Percentiles rank a stretch among this genome's conserved stretches.
Evolutionary conservation across 2,797 vertebrate genomes (phyloP).

Genomic region (Tinamus major): DNA sequence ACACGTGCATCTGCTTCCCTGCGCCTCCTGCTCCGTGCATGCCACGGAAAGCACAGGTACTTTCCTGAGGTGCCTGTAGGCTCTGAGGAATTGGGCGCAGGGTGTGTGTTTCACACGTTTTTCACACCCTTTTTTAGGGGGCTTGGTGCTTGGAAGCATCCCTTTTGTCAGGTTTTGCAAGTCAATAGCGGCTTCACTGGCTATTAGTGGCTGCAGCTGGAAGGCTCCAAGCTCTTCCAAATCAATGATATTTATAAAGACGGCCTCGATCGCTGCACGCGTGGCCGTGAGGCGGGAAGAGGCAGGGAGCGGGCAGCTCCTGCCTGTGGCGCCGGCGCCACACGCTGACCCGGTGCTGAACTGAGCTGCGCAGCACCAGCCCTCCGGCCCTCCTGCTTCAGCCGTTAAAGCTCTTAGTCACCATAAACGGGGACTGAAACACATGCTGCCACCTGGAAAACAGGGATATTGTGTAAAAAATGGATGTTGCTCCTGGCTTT

Average conservation of each 20-base stretch:
- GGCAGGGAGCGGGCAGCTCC: neutral
- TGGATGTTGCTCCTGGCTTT: no score
- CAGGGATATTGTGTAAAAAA: neutral
- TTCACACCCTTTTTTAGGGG: neutral
- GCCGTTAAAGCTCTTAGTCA: neutral
- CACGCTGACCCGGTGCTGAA: neutral
- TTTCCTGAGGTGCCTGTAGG: neutral
- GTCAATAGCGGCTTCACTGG: neutral
- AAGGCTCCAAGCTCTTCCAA: neutral
- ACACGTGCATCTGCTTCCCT: neutral
- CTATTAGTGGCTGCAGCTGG: neutral
- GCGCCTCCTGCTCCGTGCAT: neutral
- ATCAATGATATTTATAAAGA: conserved; percentile 37
- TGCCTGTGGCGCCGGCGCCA: accelerated
- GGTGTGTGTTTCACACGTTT: neutral
- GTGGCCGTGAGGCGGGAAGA: neutral
- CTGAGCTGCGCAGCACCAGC: neutral
- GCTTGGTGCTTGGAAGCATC: neutral
- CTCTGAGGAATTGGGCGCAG: neutral
- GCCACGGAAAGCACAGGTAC: neutral
- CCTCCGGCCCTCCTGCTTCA: neutral
- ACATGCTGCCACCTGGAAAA: neutral
- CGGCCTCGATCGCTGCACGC: neutral
- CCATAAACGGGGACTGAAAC: neutral
- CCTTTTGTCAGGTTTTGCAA: neutral